Evolutionary conservation across 2,888 invertebrate species (phyloP).

Genomic region (Hanleya hanleyi): DNA sequence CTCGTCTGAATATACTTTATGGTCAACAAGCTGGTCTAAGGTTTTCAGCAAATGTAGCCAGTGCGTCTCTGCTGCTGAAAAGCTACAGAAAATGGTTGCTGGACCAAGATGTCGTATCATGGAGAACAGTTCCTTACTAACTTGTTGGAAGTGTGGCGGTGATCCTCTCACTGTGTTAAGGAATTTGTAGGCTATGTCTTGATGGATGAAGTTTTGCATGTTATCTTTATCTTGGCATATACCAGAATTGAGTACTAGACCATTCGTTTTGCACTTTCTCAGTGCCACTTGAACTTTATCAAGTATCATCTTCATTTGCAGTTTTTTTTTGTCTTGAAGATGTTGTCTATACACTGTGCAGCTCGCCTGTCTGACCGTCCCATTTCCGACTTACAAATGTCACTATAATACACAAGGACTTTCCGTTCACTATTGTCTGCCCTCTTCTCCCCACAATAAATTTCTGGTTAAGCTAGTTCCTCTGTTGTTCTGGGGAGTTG

Average conservation of each 20-base stretch:
- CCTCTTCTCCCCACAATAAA: conserved; percentile 33
- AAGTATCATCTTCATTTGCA: conserved; percentile 30
- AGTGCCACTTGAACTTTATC: not conserved
- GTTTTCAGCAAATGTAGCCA: conserved; percentile 29
- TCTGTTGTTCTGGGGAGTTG: conserved; percentile 24
- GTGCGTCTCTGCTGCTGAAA: conserved; percentile 38
- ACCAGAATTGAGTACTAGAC: not conserved
- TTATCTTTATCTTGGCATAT: not conserved
- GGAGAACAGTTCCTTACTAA: conserved; percentile 34
- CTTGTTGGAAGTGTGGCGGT: conserved; percentile 32
- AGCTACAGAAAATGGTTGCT: conserved; percentile 30
- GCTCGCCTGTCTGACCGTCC: conserved; percentile 26
- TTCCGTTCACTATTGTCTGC: conserved; percentile 18
- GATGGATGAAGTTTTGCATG: not conserved
- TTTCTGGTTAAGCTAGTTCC: conserved; percentile 32
- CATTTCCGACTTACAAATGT: conserved; percentile 21
- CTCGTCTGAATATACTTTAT: conserved; percentile 2
- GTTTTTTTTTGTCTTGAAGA: conserved; percentile 39
- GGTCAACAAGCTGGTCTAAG: conserved; percentile 13
- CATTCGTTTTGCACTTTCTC: not conserved
- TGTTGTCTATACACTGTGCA: conserved; percentile 27
- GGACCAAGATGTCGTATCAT: conserved; percentile 31
- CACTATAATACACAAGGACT: conserved; percentile 26
- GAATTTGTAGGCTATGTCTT: not conserved
- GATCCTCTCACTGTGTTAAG: conserved; percentile 25